These are phyloP conservation scores for Mormyrops boulengeri DNA, from an alignment of 2,797 vertebrate species.

Conservation along the genomic window DNA sequence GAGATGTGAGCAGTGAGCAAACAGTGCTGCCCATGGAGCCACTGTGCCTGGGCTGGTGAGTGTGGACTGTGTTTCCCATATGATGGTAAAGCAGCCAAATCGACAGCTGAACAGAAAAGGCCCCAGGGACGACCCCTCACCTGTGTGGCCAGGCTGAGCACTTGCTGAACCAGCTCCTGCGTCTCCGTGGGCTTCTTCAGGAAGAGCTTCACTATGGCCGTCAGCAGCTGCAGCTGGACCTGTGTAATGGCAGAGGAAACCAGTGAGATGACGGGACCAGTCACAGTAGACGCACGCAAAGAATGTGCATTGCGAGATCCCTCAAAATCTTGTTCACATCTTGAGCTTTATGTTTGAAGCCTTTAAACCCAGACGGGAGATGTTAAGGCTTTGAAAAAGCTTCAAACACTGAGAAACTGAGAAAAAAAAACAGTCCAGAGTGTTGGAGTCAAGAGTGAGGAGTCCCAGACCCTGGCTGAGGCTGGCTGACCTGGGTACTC, in stretches of 20 bases:
- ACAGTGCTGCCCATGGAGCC: background rate
- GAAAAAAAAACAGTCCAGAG: background rate
- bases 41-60: background rate
- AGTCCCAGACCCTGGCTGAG: slow-evolving; percentile 36
- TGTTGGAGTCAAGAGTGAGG: background rate
- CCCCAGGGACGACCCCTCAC: slow-evolving; percentile 47
- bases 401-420: background rate
- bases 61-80: background rate
- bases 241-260: slow-evolving; percentile 34
- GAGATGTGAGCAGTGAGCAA: background rate
- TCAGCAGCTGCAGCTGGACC: slow-evolving; percentile 93
- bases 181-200: slow-evolving; percentile 97
- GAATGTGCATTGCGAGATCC: background rate
- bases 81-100: background rate
- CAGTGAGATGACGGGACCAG: background rate
- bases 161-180: slow-evolving; percentile 93
- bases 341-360: background rate
- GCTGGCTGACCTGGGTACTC: slow-evolving; percentile 98
- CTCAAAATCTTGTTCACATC: background rate
- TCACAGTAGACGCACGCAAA: background rate
- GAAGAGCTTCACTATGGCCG: slow-evolving; percentile 92
- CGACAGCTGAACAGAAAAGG: background rate
- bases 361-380: background rate
- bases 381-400: background rate
- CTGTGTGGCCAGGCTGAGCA: slow-evolving; percentile 93